Evolutionary conservation across 2,113 vertebrate species (phyloP).

Genomic region (Jaculus jaculus): DNA sequence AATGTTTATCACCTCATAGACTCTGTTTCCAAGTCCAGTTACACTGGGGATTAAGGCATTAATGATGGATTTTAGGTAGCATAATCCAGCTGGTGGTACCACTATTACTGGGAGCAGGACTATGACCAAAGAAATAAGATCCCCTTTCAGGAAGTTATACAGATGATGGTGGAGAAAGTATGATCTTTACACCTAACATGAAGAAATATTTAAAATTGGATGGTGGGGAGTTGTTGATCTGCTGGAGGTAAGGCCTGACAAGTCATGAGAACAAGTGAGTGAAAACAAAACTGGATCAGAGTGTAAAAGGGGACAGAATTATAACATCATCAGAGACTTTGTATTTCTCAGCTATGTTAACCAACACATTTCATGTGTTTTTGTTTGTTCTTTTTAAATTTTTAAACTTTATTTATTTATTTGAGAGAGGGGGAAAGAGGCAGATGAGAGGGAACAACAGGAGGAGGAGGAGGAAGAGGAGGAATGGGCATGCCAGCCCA

Average conservation of each 20-base stretch:
- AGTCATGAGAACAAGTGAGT: neutral
- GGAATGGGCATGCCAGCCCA: no score
- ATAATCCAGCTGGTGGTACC: neutral
- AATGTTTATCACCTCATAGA: neutral
- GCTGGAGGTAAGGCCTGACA: neutral
- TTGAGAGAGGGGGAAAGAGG: no score
- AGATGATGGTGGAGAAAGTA: neutral
- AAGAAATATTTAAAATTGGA: neutral
- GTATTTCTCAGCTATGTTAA: neutral
- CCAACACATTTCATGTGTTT: neutral
- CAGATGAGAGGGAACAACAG: no score
- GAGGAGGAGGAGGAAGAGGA: no score
- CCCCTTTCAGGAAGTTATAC: neutral
- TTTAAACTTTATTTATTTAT: no score
- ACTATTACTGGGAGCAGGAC: neutral
- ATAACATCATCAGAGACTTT: neutral
- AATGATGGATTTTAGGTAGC: neutral
- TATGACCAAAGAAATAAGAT: neutral
- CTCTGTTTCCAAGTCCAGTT: neutral
- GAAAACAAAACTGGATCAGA: neutral
- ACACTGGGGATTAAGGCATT: neutral
- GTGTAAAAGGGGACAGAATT: neutral
- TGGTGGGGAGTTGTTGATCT: neutral
- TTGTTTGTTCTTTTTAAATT: no score
- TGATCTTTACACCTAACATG: neutral